A percentile compares a stretch with the other conserved stretches of the same genome.
These are phyloP conservation scores for Phyllostomus discolor DNA, from an alignment of 2,113 vertebrate species.

Conservation along the genomic window DNA sequence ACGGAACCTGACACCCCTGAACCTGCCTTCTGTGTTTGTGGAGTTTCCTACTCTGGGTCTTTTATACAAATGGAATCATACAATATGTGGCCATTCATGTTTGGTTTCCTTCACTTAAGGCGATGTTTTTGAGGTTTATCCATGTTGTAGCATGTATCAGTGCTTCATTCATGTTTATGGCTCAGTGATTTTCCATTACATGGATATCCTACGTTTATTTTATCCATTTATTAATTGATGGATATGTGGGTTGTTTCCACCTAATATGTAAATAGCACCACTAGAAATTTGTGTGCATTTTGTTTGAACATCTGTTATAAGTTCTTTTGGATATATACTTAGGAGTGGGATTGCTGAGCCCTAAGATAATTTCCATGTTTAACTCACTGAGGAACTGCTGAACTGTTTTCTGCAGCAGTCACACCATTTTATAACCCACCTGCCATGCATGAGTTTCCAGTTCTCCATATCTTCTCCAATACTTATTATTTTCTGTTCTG, in stretches of 20 bases:
- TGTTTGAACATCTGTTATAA: not conserved
- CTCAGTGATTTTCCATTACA: not conserved
- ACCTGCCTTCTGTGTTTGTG: not conserved
- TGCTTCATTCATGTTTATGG: not conserved
- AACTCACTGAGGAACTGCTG: too few species aligned
- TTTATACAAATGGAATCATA: not conserved
- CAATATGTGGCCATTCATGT: not conserved
- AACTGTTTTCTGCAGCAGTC: too few species aligned
- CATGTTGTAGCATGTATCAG: rapidly evolving
- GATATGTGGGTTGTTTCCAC: too few species aligned
- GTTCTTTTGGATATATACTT: not conserved
- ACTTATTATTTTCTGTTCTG: not conserved
- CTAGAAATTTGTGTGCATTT: not conserved
- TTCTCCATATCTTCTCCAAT: not conserved
- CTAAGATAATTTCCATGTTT: too few species aligned
- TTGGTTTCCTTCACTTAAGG: not conserved
- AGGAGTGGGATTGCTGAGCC: too few species aligned
- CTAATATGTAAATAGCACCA: not conserved
- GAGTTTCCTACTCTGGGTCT: not conserved
- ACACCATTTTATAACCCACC: not conserved
- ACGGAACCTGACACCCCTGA: not conserved
- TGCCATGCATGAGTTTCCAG: too few species aligned
- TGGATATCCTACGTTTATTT: not conserved
- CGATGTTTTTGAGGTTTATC: not conserved
- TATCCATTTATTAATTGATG: not conserved